Base-by-base conservation (phyloP, 53 echinoderm and acorn worm genomes). In the Echinometra lucunter region DNA sequence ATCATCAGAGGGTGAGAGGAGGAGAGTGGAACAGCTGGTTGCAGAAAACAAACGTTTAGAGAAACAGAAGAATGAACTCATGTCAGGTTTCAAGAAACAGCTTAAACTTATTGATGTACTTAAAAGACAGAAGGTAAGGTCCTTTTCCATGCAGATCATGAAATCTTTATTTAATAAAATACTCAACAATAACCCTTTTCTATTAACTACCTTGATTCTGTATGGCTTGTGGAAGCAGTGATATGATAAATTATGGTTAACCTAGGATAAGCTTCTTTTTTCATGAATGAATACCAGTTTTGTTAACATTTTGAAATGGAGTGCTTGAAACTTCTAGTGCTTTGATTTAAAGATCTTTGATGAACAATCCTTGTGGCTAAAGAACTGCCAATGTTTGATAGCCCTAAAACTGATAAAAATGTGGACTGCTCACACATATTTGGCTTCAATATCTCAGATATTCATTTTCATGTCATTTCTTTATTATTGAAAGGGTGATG, bases 61-160 rank as follows among this genome's bases (percentile, higher is more conserved):
- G 91, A 99, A 99, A 89, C 99, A 99, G 95, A 99, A 99, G 96
- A 97, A 97, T 70, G 99, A 99, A 72, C 92, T 99, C 74, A 99
- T 99, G 99, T 93, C 96, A 32, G 99, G 99, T 35, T 99, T 99
- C 57, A 99, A 99, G 96, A 99, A 99, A 53, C 99, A 99, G 94
- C 93, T 99, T 21, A 99, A 99, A 87, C 95, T 99, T 57, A 98
- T 99, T 89, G 99, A 99, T 95, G 95, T 99, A 30, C 96, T 99
- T 8, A 99, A 99, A 70, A 96, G 97, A 94, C 99, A 99, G 85
- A 99, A 99, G 98, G 99, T 99, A 4, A 93, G 58, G 45, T 81
- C 23, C 27, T 92, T 9, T 92, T 37, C n/a, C n/a, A n/a, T n/a
- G n/a, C n/a, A n/a, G n/a, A 10, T 72, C 15, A 72, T 72, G 3